Evolutionary conservation across 1,140 invertebrate genomes (phyloP), one percentile per base, ranked within the genome.

Genomic region (Centruroides sculpturatus): DNA sequence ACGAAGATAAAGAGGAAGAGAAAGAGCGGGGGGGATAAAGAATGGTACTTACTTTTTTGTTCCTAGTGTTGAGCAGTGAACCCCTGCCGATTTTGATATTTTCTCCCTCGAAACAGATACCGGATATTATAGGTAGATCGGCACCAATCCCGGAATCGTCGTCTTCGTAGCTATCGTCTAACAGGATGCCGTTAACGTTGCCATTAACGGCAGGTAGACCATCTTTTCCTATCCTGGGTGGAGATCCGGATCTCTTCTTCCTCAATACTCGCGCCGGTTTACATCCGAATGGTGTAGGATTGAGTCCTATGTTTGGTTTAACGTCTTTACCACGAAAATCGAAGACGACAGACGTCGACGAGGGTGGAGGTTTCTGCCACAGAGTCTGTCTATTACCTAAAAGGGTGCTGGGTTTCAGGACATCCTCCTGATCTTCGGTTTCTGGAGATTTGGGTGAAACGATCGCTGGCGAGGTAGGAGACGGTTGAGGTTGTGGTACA

Each of bases 81-180:
- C 82, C 83, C 51, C 87, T 87, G 74, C 91, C 89, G 74, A 92
- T 90, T 70, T 92, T 82, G 65, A 92, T 78, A 74, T 91, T 92
- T 72, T 86, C 88, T 72, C 90, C 90, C 72, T 84, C 81, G 74
- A 93, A 92, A 61, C 81, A 78, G 58, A 92, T 85, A 72, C 84
- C 81, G 75, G 85, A 89, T 4, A 65, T 65, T 54, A 62, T 46
- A 48, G 67, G 67, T 59, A 67, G 57, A 61, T 67, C 65, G 78
- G 76, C 53, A 80, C 76, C 54, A 76, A 77, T 60, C 76, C 75
- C 70, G 46, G 77, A 76, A 60, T 67, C 66, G 56, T 78, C 75
- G 57, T 77, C 75, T 60, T 82, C 82, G 60, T 80, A 80, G 64
- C 83, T 81, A 64, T 84, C 83, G 56, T 81, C 83, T 53, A 80